phyloP scores from a whole-genome alignment of 1,140 invertebrate genomes.

The Arctopsyche grandis region DNA sequence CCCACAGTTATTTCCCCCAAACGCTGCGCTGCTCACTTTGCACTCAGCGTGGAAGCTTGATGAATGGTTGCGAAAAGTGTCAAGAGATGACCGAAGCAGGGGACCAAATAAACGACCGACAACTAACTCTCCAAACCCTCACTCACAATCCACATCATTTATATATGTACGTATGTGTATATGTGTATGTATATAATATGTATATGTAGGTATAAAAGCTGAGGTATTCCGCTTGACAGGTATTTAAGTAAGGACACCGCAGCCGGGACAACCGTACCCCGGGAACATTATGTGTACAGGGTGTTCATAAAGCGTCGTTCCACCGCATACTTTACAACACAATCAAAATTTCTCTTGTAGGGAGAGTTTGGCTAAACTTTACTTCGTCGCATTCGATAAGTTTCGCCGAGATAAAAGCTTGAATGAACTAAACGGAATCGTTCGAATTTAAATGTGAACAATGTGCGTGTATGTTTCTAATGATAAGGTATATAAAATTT shows the following conservation, averaged over 20 bases:
- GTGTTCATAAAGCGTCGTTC: constrained; percentile 15
- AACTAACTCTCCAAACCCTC: not conserved
- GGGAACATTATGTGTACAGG: not conserved
- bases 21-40: not conserved
- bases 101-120: constrained; percentile 9
- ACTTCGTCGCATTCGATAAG: not conserved
- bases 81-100: constrained; percentile 13
- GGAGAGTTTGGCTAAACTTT: too few relatives aligned
- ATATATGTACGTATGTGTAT: too few relatives aligned
- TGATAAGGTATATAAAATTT: too few relatives aligned
- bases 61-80: constrained; percentile 22
- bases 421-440: not conserved
- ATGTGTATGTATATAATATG: too few relatives aligned
- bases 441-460: too few relatives aligned
- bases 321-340: constrained; percentile 11
- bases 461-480: too few relatives aligned
- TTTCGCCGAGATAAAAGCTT: not conserved
- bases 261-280: not conserved
- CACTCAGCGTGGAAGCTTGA: not conserved
- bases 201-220: not conserved
- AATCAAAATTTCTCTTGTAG: not conserved
- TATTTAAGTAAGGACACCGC: constrained; percentile 12
- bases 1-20: not conserved
- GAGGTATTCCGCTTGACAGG: constrained; percentile 27
- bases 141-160: not conserved